Evolutionary conservation across 1,140 invertebrate genomes (phyloP), one percentile per base, ranked within the genome.

Genomic region (Drosophila virilis): DNA sequence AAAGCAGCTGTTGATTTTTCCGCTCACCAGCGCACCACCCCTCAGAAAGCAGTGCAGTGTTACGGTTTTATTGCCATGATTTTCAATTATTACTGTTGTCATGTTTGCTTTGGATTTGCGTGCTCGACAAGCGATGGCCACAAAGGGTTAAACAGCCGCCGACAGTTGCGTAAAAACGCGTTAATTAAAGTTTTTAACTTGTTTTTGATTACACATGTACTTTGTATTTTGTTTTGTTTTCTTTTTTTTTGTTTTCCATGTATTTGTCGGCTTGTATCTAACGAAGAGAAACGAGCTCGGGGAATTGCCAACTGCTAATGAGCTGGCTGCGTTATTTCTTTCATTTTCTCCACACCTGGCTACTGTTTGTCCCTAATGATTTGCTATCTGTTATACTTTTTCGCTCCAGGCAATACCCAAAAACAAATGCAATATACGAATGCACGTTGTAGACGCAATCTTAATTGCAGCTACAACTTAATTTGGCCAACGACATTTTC

Each of bases 31-130:
- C 40, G 48, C 33, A 13, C 22, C 22, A 33, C 42, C n/a, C 35
- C 13, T 12, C 2, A 28, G 22, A 4, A 28, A 28, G 4, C 22
- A 28, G 22, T 43, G 12, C 50, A 35, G 37, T 64, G 66, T 66
- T 77, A 57, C 68, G 65, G 76, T 79, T 88, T 88, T 80, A 88
- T 83, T 84, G 84, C 84, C 80, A 80, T 83, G 84, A 89, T 89
- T 89, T 89, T 89, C 84, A 89, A 89, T 89, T 89, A 89, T 84
- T 89, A 84, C 84, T 69, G 71, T 84, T 89, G 84, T 89, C 80
- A 80, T 89, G 84, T 89, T 88, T 88, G 84, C 73, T 83, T 81
- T 83, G 77, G 70, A 68, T 81, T 82, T 82, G 66, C 72, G 71
- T 69, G 71, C 68, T 60, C 71, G 70, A 66, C 64, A 74, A 54